These are phyloP conservation scores for Plectus sambesii DNA, from an alignment of 1,140 invertebrate genomes.

Conservation along the genomic window DNA sequence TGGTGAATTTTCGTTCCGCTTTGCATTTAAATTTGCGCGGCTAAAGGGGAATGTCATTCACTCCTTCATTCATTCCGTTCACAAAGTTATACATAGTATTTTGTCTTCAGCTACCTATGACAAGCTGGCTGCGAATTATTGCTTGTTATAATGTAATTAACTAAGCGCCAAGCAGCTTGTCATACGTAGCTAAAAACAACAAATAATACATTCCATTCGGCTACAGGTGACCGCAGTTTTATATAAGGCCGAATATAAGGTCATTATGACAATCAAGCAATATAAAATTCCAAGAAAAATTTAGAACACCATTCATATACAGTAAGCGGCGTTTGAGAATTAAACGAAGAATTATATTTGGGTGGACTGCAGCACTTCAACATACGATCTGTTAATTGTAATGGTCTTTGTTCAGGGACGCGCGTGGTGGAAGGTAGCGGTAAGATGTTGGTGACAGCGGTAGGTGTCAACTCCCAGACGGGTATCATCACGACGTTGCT, in stretches of 20 bases:
- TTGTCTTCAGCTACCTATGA: background rate
- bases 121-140: background rate
- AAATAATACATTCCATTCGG: too few relatives aligned
- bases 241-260: too few relatives aligned
- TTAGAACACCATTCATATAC: too few relatives aligned
- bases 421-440: constrained; percentile 18
- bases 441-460: constrained; percentile 11
- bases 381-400: too few relatives aligned
- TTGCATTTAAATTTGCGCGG: constrained; percentile 18
- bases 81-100: background rate
- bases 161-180: too few relatives aligned
- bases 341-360: too few relatives aligned
- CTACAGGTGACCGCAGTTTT: too few relatives aligned
- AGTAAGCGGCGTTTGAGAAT: constrained; percentile 14
- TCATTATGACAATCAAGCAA: too few relatives aligned
- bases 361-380: too few relatives aligned
- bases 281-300: too few relatives aligned
- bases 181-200: too few relatives aligned
- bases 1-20: constrained; percentile 23
- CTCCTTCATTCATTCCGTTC: background rate
- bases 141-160: too few relatives aligned
- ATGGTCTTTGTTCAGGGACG: constrained; percentile 16
- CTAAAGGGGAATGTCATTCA: constrained; percentile 8
- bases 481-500: constrained; percentile 11
- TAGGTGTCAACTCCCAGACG: constrained; percentile 18